Evolutionary conservation across 2,113 vertebrate species (phyloP), one percentile per base, ranked within the genome.

Genomic region (Hirundichthys speculiger): DNA sequence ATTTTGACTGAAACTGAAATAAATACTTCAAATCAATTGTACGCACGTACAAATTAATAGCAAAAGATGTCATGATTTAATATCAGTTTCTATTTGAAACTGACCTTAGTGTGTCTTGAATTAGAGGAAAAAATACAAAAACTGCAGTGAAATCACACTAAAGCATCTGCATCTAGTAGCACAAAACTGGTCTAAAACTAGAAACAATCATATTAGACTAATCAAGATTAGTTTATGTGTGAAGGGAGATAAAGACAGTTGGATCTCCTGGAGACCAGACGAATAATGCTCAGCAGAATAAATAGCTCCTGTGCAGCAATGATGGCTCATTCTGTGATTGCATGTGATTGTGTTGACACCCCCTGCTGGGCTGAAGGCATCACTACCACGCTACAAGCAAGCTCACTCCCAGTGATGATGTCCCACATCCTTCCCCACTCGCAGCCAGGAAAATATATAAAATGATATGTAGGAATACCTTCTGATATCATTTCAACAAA

Each of bases 271-370:
- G 25, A 74, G 68, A 78, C 48, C 73, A 79, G 73, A 86, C 78
- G 73, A 82, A 85, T 69, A 78, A 87, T 65, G 69, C 73, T 80
- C 53, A 66, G 42, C 82, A 70, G 79, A 82, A 85, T 64, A 66
- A 72, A 65, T 50, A 49, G 64, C 77, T 81, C 72, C 68, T 59
- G 75, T 75, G 86, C 77, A 68, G 79, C 81, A 68, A 61, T 56
- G 85, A 83, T 69, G 73, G 77, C 72, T 89, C 67, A 72, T 80
- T 88, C 59, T 58, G 47, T 65, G 77, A 83, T 79, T 77, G 80
- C 82, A 87, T 83, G 65, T 84, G 90, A 92, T 88, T 91, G 89
- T 90, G 79, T 88, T 82, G 82, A 92, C 90, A 90, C 92, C 92
- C 89, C 91, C 91, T 92, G 88, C 90, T 93, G 91, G 90, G 83